Conservation (phyloP, 2,797 vertebrate species). For the Scyliorhinus canicula region DNA sequence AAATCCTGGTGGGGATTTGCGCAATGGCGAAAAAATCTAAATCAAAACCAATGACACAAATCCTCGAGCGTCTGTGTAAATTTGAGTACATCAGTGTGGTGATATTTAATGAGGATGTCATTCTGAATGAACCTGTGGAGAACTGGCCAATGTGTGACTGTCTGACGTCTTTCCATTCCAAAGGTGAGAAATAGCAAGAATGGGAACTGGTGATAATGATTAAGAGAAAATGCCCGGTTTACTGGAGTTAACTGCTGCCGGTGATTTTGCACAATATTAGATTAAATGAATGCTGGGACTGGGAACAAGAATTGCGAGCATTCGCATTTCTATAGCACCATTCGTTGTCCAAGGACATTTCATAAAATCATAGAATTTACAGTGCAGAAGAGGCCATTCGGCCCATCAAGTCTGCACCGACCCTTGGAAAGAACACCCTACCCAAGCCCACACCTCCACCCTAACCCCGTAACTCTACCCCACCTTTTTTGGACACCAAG, state of each 20-base stretch:
- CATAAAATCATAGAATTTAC: too few species aligned
- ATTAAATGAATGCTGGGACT: background rate
- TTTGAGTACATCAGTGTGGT: slow-evolving; percentile 96
- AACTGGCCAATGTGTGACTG: slow-evolving; percentile 97
- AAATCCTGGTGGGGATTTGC: slow-evolving; percentile 95
- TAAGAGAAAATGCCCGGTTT: background rate
- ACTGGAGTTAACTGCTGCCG: background rate
- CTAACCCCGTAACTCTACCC: too few species aligned
- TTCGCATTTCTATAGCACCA: background rate
- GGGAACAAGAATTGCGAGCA: background rate
- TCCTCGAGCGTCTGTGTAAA: slow-evolving; percentile 91
- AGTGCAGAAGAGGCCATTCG: too few species aligned
- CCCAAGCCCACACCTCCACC: too few species aligned
- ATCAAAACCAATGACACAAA: slow-evolving; percentile 99
- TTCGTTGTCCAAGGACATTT: background rate
- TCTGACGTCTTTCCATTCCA: slow-evolving; percentile 97
- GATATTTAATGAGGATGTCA: slow-evolving; percentile 92
- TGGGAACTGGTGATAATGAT: background rate
- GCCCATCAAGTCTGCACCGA: too few species aligned
- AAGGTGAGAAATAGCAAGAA: slow-evolving; percentile 64
- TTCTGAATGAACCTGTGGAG: slow-evolving; percentile 91
- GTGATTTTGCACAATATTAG: background rate
- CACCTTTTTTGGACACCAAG: too few species aligned
- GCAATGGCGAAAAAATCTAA: slow-evolving; percentile 99
- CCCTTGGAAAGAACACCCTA: too few species aligned